A percentile compares a stretch with the other conserved stretches of the same genome.
These are phyloP conservation scores for Arctia plantaginis DNA, from an alignment of 2,888 invertebrate species.

Conservation along the genomic window DNA sequence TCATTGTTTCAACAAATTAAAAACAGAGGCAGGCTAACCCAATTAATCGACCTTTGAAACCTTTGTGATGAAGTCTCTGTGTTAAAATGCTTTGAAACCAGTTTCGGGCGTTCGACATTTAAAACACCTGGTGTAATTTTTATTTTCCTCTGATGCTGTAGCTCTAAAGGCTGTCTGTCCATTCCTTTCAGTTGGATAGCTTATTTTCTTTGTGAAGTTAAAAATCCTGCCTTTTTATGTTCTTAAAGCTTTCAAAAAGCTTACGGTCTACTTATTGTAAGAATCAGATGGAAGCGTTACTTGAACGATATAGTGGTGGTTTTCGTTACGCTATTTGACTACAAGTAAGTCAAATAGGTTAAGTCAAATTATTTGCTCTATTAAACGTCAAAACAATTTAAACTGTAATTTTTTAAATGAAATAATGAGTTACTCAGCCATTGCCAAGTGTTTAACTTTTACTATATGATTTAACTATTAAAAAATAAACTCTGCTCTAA, in stretches of 20 bases:
- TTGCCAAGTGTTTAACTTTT: too few species aligned
- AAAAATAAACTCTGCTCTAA: too few species aligned
- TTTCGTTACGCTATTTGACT: not conserved
- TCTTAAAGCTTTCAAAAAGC: not conserved
- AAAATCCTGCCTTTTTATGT: not conserved
- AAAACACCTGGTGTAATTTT: not conserved
- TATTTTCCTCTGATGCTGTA: not conserved
- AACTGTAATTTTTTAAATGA: too few species aligned
- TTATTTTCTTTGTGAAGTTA: not conserved
- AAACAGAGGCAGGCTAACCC: slow-evolving; percentile 11
- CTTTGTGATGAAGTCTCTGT: slow-evolving; percentile 27
- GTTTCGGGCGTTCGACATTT: not conserved
- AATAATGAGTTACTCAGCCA: too few species aligned
- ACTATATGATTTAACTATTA: too few species aligned
- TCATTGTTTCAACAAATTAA: too few species aligned
- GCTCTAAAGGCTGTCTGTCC: not conserved
- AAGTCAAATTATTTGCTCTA: too few species aligned
- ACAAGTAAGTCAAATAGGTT: too few species aligned
- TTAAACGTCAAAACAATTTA: too few species aligned
- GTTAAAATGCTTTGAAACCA: slow-evolving; percentile 25
- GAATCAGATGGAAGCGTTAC: not conserved
- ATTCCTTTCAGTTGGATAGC: not conserved
- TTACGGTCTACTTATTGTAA: not conserved
- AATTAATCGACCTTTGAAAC: slow-evolving; percentile 26
- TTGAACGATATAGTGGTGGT: not conserved